Conservation (phyloP, 2,888 invertebrate genomes). For the Cheilosia vernalis region DNA sequence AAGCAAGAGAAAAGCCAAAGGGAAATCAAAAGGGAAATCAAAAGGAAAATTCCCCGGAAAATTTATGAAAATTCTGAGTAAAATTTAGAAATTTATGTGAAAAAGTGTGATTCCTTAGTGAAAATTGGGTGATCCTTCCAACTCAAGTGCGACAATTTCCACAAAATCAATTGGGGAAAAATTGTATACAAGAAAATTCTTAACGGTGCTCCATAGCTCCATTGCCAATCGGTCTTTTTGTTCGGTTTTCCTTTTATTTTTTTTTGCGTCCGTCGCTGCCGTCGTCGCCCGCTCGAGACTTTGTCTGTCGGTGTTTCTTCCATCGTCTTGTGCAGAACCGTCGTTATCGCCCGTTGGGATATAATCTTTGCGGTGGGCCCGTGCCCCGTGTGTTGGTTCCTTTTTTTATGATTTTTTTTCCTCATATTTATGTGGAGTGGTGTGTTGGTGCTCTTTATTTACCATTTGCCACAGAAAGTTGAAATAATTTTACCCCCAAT, state of each 20-base stretch:
- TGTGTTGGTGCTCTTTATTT: slow-evolving; percentile 43
- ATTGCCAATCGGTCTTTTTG: slow-evolving; percentile 49
- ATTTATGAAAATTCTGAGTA: slow-evolving; percentile 27
- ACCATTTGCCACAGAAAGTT: slow-evolving; percentile 24
- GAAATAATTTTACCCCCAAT: slow-evolving; percentile 37
- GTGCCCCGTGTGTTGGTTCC: slow-evolving; percentile 48
- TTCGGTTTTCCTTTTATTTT: slow-evolving; percentile 44
- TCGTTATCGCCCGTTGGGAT: slow-evolving; percentile 51
- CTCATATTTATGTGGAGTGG: slow-evolving; percentile 52
- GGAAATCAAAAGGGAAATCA: slow-evolving; percentile 42
- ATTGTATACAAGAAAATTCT: slow-evolving; percentile 65
- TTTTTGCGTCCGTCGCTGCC: slow-evolving; percentile 41
- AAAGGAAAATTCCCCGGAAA: slow-evolving; percentile 45
- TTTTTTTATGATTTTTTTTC: slow-evolving; percentile 31
- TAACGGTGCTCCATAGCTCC: slow-evolving; percentile 68
- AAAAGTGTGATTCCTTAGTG: slow-evolving; percentile 31
- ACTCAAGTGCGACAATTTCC: slow-evolving; percentile 37
- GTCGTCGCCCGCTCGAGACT: slow-evolving; percentile 34
- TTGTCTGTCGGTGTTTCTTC: slow-evolving; percentile 58
- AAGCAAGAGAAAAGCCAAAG: slow-evolving; percentile 61
- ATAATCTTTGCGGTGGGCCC: slow-evolving; percentile 70
- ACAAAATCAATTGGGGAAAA: slow-evolving; percentile 54
- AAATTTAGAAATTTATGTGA: slow-evolving; percentile 45
- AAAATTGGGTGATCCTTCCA: slow-evolving; percentile 5
- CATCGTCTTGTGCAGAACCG: slow-evolving; percentile 10